Evolutionary conservation across 2,888 invertebrate genomes (phyloP).

Genomic region (Bellardia pandia): DNA sequence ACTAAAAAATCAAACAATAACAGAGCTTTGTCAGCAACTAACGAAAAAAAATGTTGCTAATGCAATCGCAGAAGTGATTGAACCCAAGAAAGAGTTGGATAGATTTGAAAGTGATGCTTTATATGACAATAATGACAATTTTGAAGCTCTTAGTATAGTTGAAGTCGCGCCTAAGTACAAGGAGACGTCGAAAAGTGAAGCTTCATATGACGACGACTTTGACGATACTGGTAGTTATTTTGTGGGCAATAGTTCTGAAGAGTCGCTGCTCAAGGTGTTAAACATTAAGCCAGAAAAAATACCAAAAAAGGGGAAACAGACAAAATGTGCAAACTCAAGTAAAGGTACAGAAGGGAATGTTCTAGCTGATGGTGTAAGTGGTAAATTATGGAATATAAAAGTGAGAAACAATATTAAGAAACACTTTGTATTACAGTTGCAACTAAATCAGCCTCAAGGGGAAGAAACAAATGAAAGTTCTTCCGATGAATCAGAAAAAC

Average conservation of each 20-base stretch:
- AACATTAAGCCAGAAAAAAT: not conserved
- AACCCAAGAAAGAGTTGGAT: not conserved
- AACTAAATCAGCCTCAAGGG: not conserved
- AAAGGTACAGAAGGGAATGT: no score
- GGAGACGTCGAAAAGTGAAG: no score
- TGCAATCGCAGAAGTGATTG: not conserved
- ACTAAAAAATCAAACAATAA: not conserved
- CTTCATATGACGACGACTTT: not conserved
- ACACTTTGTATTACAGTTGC: not conserved
- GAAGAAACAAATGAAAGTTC: not conserved
- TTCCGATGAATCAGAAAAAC: constrained; percentile 1
- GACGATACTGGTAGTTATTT: not conserved
- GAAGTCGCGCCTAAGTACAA: no score
- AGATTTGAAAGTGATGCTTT: not conserved
- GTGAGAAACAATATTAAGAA: not conserved
- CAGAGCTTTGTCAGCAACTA: not conserved
- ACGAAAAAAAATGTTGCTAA: not conserved
- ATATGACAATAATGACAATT: not conserved
- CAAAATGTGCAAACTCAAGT: not conserved
- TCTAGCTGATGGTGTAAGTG: not conserved
- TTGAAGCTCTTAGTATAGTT: no score
- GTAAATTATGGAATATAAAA: not conserved
- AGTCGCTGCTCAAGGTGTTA: not conserved
- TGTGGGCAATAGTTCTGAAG: not conserved
- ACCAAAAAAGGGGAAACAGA: not conserved